A percentile compares a stretch with the other conserved stretches of the same genome.
phyloP scores from a whole-genome alignment of 1,140 invertebrate species.

The Zophobas atratus region DNA sequence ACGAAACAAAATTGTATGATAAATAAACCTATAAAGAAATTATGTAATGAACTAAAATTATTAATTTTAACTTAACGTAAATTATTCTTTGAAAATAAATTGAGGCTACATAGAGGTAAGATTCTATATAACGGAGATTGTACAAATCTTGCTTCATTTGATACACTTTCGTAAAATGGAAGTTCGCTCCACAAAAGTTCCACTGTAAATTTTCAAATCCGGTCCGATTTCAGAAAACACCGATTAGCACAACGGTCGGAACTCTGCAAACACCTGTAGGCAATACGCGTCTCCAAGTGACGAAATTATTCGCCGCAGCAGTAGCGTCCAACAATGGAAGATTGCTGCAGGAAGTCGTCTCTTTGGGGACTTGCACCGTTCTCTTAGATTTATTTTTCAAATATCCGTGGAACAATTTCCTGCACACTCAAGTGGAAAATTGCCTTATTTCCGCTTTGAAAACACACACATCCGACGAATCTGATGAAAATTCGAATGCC shows the following conservation, averaged over 20 bases:
- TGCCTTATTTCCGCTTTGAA: conserved; percentile 80
- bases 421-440: conserved; percentile 88
- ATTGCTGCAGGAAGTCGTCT: conserved; percentile 70
- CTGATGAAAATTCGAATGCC: conserved; percentile 67
- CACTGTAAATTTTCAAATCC: not conserved
- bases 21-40: no score
- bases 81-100: no score
- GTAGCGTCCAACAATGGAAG: conserved; percentile 77
- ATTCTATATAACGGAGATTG: no score
- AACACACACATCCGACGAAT: conserved; percentile 57
- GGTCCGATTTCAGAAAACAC: conserved; percentile 69
- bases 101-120: no score
- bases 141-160: no score
- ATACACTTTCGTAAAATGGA: no score
- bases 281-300: conserved; percentile 82
- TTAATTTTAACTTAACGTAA: no score
- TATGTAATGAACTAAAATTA: no score
- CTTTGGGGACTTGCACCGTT: conserved; percentile 68
- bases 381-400: conserved; percentile 88
- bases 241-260: conserved; percentile 78
- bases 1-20: no score
- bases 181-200: not conserved
- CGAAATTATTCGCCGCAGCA: conserved; percentile 80
- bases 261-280: conserved; percentile 82
- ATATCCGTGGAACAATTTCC: conserved; percentile 91